phyloP scores from a whole-genome alignment of 2,888 invertebrate genomes.

The Branchinecta sandiegonensis region DNA sequence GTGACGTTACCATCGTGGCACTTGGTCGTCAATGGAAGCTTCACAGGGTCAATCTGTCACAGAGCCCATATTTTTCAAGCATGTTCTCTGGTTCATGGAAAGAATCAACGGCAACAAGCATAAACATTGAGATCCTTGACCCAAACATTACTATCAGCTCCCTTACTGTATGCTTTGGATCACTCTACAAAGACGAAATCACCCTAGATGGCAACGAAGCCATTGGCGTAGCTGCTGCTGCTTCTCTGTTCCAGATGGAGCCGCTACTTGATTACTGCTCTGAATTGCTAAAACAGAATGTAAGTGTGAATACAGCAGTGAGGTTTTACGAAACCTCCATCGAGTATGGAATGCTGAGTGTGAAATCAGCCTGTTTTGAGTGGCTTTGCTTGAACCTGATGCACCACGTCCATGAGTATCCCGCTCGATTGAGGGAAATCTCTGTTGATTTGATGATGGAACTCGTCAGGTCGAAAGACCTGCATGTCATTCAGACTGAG shows the following conservation, averaged over 20 bases:
- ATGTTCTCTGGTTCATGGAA: conserved; percentile 68
- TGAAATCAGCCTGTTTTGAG: conserved; percentile 47
- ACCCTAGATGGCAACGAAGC: conserved; percentile 51
- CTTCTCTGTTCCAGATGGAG: conserved; percentile 56
- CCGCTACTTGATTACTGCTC: conserved; percentile 55
- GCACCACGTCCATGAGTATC: conserved; percentile 43
- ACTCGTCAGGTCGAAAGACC: conserved; percentile 46
- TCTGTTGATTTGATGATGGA: conserved; percentile 48
- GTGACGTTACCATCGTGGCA: conserved; percentile 56
- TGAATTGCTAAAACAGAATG: conserved; percentile 58
- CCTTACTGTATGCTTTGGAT: conserved; percentile 53
- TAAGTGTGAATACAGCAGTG: conserved; percentile 47
- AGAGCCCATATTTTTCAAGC: conserved; percentile 60
- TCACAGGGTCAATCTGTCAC: conserved; percentile 62
- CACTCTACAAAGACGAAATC: conserved; percentile 58
- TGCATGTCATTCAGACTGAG: conserved; percentile 62
- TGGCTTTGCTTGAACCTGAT: conserved; percentile 57
- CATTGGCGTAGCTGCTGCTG: conserved; percentile 52
- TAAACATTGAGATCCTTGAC: conserved; percentile 54
- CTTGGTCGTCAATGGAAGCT: conserved; percentile 54
- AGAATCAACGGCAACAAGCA: conserved; percentile 49
- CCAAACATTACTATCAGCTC: conserved; percentile 48
- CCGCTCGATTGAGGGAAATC: conserved; percentile 45
- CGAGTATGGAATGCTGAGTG: conserved; percentile 48
- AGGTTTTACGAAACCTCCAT: conserved; percentile 51